Evolutionary conservation across 1,140 invertebrate species (phyloP), one percentile per base, ranked within the genome.

Genomic region (Pentalonia nigronervosa): DNA sequence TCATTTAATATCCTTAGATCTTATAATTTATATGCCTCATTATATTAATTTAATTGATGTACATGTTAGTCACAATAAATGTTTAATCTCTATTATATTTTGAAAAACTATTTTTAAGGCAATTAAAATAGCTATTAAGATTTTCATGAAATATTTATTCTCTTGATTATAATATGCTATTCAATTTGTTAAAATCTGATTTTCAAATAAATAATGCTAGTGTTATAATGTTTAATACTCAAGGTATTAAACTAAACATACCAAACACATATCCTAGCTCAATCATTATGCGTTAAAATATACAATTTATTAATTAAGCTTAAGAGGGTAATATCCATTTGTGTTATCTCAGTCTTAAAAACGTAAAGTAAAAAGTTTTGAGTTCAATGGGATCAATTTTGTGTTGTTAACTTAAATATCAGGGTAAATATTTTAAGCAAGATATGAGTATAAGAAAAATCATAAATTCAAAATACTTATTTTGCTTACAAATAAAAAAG

Each of bases 11-110:
- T 14, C n/a, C 17, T 36, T 48, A 83, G 90, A 76, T 91, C 90
- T 92, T 92, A 92, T 83, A 92, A 81, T 92, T 92, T 92, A 50
- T 83, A 83, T 92, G 47, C 90, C 67, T 92, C 25, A 91, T 91
- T 76, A 76, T 81, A 91, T 81, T 50, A 83, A 83, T 92, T 83
- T 92, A n/a, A 91, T 83, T 76, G 25, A 56, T 89, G 48, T 76
- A 48, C 41, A 17, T 47, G 21, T 91, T 91, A n/a, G 67, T 48
- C 67, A 81, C 67, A 81, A 48, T 91, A 48, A 34, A 91, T 48
- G 21, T 91, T 76, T 47, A 67, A 76, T 76, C 60, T 81, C 23
- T 45, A 60, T 36, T 30, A 36, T 60, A 90, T 56, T 90, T 90
- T 56, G 7, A 41, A 67, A 67, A n/a, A 86, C 23, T 86, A 86